Conservation (phyloP, 2,113 vertebrate genomes). For the Candoia aspera region DNA sequence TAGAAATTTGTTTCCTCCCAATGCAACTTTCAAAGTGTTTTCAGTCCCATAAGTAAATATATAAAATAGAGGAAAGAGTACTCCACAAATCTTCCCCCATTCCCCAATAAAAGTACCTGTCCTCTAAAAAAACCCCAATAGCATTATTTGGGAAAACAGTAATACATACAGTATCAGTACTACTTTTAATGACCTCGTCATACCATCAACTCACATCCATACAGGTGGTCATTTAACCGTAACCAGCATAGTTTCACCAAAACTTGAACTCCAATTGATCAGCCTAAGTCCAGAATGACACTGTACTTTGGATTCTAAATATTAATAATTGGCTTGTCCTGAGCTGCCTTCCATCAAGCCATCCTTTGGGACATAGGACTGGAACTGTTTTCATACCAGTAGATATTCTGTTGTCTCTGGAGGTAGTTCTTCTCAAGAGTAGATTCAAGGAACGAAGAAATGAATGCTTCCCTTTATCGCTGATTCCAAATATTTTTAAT, state of each 20-base stretch:
- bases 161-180: background rate
- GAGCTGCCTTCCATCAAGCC: background rate
- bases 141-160: background rate
- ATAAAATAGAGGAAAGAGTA: background rate
- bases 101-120: background rate
- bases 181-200: background rate
- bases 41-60: background rate
- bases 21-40: background rate
- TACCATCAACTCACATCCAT: background rate
- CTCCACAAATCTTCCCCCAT: background rate
- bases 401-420: background rate
- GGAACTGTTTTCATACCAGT: background rate
- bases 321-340: background rate
- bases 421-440: background rate
- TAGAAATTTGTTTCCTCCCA: background rate
- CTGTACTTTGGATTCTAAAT: background rate
- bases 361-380: background rate
- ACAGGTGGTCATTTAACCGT: background rate
- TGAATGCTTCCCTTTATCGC: background rate
- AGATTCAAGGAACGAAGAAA: background rate
- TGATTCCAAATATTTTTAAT: background rate
- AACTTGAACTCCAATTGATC: background rate
- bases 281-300: background rate
- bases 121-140: background rate
- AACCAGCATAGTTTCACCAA: background rate